phyloP scores from a whole-genome alignment of 2,888 invertebrate genomes.

The Argyra leucocephala region DNA sequence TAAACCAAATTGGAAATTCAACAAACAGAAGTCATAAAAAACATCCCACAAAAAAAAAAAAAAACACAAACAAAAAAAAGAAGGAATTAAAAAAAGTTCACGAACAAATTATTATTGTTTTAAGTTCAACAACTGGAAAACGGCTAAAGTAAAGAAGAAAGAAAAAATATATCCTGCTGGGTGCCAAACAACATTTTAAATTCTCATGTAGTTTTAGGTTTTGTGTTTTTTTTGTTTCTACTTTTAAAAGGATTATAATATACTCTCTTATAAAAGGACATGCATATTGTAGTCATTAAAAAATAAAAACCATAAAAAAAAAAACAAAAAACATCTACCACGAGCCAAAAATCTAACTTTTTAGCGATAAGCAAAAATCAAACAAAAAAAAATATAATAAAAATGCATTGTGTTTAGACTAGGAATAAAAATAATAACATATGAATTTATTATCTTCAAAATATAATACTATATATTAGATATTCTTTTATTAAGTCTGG shows the following conservation, averaged over 20 bases:
- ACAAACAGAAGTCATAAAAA: not conserved
- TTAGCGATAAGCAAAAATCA: no score
- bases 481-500: no score
- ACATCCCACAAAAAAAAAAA: not conserved
- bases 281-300: no score
- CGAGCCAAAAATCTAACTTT: no score
- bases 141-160: not conserved
- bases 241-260: no score
- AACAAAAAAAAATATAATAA: no score
- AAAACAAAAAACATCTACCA: no score
- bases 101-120: not conserved
- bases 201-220: not conserved
- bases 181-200: not conserved
- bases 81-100: not conserved
- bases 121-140: conserved; percentile 2
- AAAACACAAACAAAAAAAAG: not conserved
- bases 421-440: not conserved
- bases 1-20: no score
- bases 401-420: no score
- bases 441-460: not conserved
- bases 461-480: no score
- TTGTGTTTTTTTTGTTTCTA: not conserved
- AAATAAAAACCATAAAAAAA: no score
- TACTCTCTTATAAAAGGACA: no score
- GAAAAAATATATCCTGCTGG: not conserved